Conservation (phyloP, 2,113 vertebrate genomes). For the Leiothrix lutea region DNA sequence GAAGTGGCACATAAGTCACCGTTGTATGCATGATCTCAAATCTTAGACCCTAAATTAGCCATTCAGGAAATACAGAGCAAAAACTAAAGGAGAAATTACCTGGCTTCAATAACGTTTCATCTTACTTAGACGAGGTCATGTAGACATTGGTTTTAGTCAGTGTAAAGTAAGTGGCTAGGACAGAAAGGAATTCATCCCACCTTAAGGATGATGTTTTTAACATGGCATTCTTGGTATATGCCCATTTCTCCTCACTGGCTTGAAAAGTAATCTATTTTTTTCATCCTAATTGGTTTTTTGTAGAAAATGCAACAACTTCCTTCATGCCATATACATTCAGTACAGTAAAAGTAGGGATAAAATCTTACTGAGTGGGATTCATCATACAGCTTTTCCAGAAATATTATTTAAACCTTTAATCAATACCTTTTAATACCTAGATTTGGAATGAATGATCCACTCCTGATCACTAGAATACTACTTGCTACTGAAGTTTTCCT, state of each 20-base stretch:
- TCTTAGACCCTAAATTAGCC: neutral
- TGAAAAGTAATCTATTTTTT: neutral
- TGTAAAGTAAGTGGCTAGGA: neutral
- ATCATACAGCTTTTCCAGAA: neutral
- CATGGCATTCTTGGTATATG: neutral
- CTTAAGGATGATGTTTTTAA: neutral
- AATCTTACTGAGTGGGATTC: neutral
- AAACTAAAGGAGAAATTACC: neutral
- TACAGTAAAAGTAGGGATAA: neutral
- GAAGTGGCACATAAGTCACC: neutral
- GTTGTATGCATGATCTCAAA: neutral
- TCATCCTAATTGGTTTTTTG: neutral
- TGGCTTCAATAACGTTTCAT: neutral
- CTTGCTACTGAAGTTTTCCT: neutral
- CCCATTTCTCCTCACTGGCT: neutral
- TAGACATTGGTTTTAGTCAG: neutral
- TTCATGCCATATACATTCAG: neutral
- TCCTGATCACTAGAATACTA: neutral
- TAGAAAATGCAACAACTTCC: neutral
- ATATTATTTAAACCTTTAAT: neutral
- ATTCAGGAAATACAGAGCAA: neutral
- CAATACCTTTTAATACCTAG: neutral
- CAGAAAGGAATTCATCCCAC: neutral
- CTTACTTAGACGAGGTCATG: neutral
- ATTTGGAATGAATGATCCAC: neutral